Percentiles rank a stretch among this genome's conserved stretches.
Conservation (phyloP, 92 coral and sea anemone genomes). For the Siderastrea siderea region DNA sequence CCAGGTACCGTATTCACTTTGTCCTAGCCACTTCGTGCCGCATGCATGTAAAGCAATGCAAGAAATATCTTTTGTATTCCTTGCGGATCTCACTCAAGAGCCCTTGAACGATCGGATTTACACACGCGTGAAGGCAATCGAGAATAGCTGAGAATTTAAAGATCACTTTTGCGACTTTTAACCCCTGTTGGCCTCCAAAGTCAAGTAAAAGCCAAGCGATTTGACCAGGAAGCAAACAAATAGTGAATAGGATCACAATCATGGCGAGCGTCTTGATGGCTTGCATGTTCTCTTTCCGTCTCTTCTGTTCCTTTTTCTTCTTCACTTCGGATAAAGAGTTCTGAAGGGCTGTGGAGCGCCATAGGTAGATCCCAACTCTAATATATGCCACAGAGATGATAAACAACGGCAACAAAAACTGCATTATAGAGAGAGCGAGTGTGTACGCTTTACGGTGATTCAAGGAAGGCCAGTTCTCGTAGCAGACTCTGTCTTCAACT, state of each 20-base stretch:
- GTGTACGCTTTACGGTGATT: no score
- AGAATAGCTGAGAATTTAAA: constrained; percentile 59
- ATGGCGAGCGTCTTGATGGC: constrained; percentile 72
- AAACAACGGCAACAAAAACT: constrained; percentile 35
- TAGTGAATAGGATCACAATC: constrained; percentile 70
- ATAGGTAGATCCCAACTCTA: constrained; percentile 57
- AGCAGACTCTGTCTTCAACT: no score
- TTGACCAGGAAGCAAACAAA: constrained; percentile 75
- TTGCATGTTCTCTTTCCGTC: constrained; percentile 37
- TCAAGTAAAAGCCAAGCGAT: constrained; percentile 84
- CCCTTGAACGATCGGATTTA: constrained; percentile 81
- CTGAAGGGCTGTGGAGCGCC: constrained; percentile 40
- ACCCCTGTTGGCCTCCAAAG: constrained; percentile 59
- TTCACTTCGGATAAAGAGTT: constrained; percentile 34
- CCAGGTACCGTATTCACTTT: no score
- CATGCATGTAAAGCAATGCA: not conserved
- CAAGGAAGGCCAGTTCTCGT: no score
- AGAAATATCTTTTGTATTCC: constrained; percentile 38
- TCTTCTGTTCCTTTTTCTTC: constrained; percentile 48
- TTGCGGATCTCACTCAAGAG: constrained; percentile 78
- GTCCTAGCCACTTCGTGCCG: not conserved
- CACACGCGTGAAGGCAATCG: constrained; percentile 79
- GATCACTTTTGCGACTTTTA: constrained; percentile 36
- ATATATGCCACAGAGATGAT: constrained; percentile 72
- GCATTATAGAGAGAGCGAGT: no score